Evolutionary conservation across 2,888 invertebrate genomes (phyloP).

Genomic region (Volucella zonaria): DNA sequence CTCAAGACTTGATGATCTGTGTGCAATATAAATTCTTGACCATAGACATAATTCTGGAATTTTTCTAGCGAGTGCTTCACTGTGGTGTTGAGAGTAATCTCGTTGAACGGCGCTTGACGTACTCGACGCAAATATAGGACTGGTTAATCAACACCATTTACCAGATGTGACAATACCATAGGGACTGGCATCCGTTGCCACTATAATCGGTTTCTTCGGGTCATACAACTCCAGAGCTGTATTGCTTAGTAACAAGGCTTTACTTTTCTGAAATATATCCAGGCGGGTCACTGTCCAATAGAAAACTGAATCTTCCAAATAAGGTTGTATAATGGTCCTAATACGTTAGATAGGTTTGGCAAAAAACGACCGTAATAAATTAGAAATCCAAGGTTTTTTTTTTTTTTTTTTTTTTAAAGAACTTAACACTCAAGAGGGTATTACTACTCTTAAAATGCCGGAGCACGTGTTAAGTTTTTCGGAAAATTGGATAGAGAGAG

Average conservation of each 20-base stretch:
- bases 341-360: slow-evolving; percentile 1
- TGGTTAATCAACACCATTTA: slow-evolving; percentile 23
- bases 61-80: slow-evolving; percentile 63
- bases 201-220: slow-evolving; percentile 1
- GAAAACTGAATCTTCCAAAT: slow-evolving; percentile 5
- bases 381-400: slow-evolving; percentile 46
- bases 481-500: too few species aligned
- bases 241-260: neutral
- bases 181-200: slow-evolving; percentile 17
- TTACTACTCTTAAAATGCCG: too few species aligned
- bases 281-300: neutral
- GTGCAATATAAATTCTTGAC: slow-evolving; percentile 71
- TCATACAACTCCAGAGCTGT: slow-evolving; percentile 14
- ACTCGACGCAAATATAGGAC: slow-evolving; percentile 28
- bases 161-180: slow-evolving; percentile 11
- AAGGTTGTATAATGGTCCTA: slow-evolving; percentile 11
- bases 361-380: slow-evolving; percentile 10
- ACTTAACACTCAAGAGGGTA: too few species aligned
- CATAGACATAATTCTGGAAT: slow-evolving; percentile 80
- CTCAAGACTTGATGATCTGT: slow-evolving; percentile 70
- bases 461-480: too few species aligned
- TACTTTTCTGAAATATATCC: slow-evolving; percentile 18
- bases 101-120: neutral
- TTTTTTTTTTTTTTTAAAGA: too few species aligned
- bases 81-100: neutral